These are phyloP conservation scores for Helicoverpa armigera DNA, from an alignment of 1,140 invertebrate species.

Conservation along the genomic window DNA sequence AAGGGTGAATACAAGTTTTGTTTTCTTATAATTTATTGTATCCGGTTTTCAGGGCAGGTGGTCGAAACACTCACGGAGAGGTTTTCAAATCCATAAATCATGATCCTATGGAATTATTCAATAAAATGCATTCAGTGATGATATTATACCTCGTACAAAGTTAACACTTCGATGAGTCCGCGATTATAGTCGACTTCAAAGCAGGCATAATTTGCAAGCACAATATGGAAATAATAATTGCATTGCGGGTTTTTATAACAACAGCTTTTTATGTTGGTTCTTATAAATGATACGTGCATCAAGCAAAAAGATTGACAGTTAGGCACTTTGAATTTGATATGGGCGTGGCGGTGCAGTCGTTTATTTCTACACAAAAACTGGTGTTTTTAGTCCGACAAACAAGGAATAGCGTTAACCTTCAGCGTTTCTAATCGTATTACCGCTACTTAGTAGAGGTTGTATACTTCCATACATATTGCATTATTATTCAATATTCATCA, in stretches of 20 bases:
- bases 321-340: conserved; percentile 32
- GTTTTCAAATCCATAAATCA: conserved; percentile 51
- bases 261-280: conserved; percentile 8
- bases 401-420: neutral
- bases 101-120: conserved; percentile 40
- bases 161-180: conserved; percentile 42
- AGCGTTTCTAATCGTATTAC: neutral
- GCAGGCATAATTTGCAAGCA: conserved; percentile 26
- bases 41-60: conserved; percentile 79
- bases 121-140: conserved; percentile 35
- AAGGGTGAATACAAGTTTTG: conserved; percentile 74
- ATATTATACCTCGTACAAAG: conserved; percentile 33
- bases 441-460: too few relatives aligned
- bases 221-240: conserved; percentile 35
- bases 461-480: too few relatives aligned
- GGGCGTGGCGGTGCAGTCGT: conserved; percentile 33
- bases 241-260: conserved; percentile 27
- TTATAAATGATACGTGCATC: conserved; percentile 26
- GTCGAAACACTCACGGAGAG: conserved; percentile 45
- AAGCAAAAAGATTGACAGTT: conserved; percentile 39
- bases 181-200: conserved; percentile 20
- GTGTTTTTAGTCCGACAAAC: neutral
- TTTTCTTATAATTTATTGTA: conserved; percentile 78
- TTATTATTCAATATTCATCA: too few relatives aligned
- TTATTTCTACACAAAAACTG: conserved; percentile 26